Evolutionary conservation across 2,797 vertebrate species (phyloP).

Genomic region (Apodemus agrarius): DNA sequence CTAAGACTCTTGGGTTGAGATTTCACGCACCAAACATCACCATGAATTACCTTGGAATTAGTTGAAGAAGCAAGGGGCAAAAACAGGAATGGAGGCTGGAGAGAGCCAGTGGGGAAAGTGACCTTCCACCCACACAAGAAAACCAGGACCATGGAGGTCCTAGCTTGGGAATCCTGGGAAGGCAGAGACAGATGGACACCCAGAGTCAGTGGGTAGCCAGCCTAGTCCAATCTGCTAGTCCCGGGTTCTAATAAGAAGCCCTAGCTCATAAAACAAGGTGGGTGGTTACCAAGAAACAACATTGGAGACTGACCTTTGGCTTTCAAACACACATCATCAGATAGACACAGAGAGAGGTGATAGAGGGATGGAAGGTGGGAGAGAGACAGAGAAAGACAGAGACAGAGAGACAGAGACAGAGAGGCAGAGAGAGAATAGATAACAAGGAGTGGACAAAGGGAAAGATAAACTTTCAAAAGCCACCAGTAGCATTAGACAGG

Average conservation of each 20-base stretch:
- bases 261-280: not conserved
- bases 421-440: not conserved
- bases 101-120: not conserved
- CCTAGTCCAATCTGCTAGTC: not conserved
- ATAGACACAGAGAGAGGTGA: not conserved
- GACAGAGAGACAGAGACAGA: not conserved
- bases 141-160: not conserved
- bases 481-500: not conserved
- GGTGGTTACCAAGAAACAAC: not conserved
- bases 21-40: rapidly evolving
- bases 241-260: not conserved
- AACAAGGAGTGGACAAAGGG: not conserved
- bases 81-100: not conserved
- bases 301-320: not conserved
- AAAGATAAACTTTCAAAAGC: not conserved
- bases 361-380: not conserved
- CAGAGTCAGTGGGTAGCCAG: not conserved
- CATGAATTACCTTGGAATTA: no score
- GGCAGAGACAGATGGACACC: not conserved
- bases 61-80: not conserved
- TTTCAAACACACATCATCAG: not conserved
- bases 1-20: not conserved
- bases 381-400: no score
- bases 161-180: not conserved
- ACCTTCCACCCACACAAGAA: not conserved